Evolutionary conservation across 2,888 invertebrate species (phyloP), one percentile per base, ranked within the genome.

Genomic region (Aporophyla nigra): DNA sequence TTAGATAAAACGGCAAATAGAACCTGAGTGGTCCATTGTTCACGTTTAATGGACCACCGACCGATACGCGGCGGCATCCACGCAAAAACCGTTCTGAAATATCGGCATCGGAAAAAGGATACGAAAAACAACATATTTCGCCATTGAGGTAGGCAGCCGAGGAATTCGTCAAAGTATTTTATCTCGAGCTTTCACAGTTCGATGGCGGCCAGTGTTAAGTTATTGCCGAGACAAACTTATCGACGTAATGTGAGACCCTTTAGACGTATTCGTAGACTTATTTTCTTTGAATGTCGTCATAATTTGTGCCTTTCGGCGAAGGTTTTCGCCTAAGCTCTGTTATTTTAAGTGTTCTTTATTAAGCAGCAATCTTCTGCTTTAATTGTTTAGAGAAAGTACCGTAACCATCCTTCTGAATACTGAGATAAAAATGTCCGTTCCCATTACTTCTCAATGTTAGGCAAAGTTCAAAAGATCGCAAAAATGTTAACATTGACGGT

Each of bases 131-230:
- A 93, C 92, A 91, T 93, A 94, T 94, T 94, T 93, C 91, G 93
- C 94, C 94, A 93, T 95, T 94, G 93, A 92, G 92, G 90, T 91
- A 90, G 93, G 93, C 93, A 92, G 93, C 92, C 90, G 90, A 92
- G 89, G 96, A 95, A 96, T 96, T 95, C 94, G 94, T 94, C 94
- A 94, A 93, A 94, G 93, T 90, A 94, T 95, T 95, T 96, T 96
- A 95, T 96, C 95, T 95, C 86, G 85, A 88, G 91, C 94, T 93
- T 95, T 96, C 95, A 95, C 96, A 96, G 96, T 94, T 94, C 93
- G 93, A 91, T 92, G 94, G 94, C 94, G 94, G 93, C 85, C 90
- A 92, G 94, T 94, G 96, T 95, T 94, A 95, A 95, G 92, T 94
- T 93, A 93, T 93, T 91, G 90, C 91, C 89, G 86, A 91, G 92